Conservation (phyloP, 2,113 vertebrate genomes). For the Axis porcinus region DNA sequence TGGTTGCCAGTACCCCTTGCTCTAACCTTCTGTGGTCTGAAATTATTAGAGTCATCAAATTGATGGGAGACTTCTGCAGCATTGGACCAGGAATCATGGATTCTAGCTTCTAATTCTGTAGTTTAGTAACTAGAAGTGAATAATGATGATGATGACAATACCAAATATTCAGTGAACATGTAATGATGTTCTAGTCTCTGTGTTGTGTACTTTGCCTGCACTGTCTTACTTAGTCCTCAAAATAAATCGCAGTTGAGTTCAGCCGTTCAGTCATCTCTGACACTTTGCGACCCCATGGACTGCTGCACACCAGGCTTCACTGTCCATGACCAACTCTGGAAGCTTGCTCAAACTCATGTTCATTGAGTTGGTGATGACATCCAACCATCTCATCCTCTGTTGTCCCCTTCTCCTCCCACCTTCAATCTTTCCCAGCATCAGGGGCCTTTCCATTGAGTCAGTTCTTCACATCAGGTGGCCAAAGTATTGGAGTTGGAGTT, state of each 20-base stretch:
- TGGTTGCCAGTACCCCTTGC: too few species aligned
- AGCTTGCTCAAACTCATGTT: neutral
- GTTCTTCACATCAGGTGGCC: neutral
- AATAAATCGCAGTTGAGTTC: neutral
- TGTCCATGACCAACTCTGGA: neutral
- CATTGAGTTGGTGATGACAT: neutral
- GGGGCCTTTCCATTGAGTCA: neutral
- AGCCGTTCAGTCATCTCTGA: neutral
- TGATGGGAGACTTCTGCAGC: neutral
- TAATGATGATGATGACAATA: neutral
- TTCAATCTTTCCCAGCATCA: neutral
- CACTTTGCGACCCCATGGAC: neutral
- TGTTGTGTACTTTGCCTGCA: neutral
- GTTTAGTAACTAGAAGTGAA: neutral
- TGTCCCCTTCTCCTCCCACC: neutral
- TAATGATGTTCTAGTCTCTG: neutral
- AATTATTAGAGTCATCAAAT: neutral
- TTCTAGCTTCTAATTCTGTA: neutral
- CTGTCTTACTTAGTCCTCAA: neutral
- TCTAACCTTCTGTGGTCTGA: neutral
- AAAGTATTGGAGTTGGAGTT: neutral
- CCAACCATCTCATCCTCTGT: neutral
- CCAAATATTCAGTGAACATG: rapidly evolving
- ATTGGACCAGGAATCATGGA: neutral
- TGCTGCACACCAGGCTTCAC: neutral